Base-by-base conservation (phyloP, 2,113 vertebrate genomes). In the Cebidichthys violaceus region DNA sequence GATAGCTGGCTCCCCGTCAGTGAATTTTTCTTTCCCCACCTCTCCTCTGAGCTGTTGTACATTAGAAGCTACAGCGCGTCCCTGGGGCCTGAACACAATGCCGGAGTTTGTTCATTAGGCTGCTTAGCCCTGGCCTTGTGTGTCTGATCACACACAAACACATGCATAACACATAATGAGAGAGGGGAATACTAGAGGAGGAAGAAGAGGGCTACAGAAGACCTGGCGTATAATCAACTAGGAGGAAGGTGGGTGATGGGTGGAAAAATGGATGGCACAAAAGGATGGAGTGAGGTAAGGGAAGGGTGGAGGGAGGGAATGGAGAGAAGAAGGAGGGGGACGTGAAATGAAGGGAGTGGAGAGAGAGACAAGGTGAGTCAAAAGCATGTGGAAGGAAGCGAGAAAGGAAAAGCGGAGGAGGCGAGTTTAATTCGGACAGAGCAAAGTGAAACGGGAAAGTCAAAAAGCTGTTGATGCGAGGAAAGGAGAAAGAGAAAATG, bases 41-140 rank as follows among this genome's bases (percentile, higher is more conserved):
- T 79, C 61, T 72, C 75, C 73, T 77, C 85, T 87, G 79, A 88
- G 86, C 86, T 84, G 86, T 77, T 86, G 77, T 86, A 88, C 89
- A 92, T 92, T 84, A 88, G 89, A 89, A 86, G 89, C 91, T 89
- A 80, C 88, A 82, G 86, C 57, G 2, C 55, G 35, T 90, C 88
- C 89, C 88, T 11, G 1, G 89, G 85, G 87, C 80, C 80, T 14
- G 70, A 89, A 86, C 79, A 92, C 92, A 93, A 93, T 91, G 81
- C 82, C 4, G 62, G 79, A 90, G 91, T 91, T 91, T 94, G 92
- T 93, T 93, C 90, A 93, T 92, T 92, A 91, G 90, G 83, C 86
- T 89, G 89, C 92, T 92, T 90, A 88, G 88, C 81, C 83, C 69
- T 73, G 87, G 88, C 89, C 87, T 89, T 84, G 82, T 83, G 89